phyloP scores from a whole-genome alignment of 2,888 invertebrate species.

The Magallana nippona region DNA sequence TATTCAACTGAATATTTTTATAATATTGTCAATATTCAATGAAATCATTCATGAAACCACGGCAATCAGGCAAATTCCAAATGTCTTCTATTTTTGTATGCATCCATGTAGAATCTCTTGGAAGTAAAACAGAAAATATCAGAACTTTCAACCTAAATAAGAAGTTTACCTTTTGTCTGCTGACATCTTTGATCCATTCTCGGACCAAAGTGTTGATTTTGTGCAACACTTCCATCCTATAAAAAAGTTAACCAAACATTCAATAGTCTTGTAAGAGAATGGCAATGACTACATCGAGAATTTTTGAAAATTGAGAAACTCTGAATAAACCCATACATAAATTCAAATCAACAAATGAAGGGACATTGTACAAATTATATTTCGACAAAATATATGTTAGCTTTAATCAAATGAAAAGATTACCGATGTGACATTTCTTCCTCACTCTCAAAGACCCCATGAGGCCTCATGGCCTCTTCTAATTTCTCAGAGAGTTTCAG shows the following conservation, averaged over 20 bases:
- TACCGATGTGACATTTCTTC: slow-evolving; percentile 90
- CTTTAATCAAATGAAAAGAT: background rate
- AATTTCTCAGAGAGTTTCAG: slow-evolving; percentile 88
- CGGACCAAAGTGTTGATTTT: slow-evolving; percentile 94
- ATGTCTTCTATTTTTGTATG: no score
- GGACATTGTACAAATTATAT: no score
- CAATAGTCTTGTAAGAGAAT: background rate
- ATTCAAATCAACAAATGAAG: no score
- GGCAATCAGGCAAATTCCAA: no score
- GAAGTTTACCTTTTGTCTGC: slow-evolving; percentile 83
- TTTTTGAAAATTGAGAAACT: background rate
- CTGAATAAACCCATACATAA: no score
- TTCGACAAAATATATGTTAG: background rate
- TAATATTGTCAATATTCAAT: no score
- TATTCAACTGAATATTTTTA: no score
- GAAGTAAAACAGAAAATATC: no score
- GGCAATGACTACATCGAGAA: background rate
- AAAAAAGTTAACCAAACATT: slow-evolving; percentile 46
- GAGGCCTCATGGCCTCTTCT: slow-evolving; percentile 89
- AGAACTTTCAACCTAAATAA: background rate
- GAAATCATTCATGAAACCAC: no score
- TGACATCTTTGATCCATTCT: slow-evolving; percentile 95
- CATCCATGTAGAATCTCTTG: no score
- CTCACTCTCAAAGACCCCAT: slow-evolving; percentile 94
- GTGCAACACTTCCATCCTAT: slow-evolving; percentile 83